Percentiles rank a stretch among this genome's conserved stretches.
These are phyloP conservation scores for Meliscaeva auricollis DNA, from an alignment of 2,888 invertebrate genomes.

Conservation along the genomic window DNA sequence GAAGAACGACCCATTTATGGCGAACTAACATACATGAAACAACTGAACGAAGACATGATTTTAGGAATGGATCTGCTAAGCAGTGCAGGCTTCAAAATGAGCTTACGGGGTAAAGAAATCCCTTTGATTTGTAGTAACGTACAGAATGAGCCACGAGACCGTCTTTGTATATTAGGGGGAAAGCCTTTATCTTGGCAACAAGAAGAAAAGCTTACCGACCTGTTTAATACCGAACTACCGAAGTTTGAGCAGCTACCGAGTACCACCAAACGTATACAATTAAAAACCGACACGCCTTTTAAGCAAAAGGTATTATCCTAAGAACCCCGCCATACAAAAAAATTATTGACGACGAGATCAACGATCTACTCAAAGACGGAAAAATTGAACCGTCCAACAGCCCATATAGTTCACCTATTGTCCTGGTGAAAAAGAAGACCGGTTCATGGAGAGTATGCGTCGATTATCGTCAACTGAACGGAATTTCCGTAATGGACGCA, in stretches of 20 bases:
- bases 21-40: no score
- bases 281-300: constrained; percentile 33
- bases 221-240: no score
- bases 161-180: no score
- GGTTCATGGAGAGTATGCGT: constrained; percentile 55
- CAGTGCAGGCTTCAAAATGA: no score
- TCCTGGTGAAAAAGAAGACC: constrained; percentile 47
- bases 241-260: no score
- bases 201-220: neutral
- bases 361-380: constrained; percentile 25
- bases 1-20: no score
- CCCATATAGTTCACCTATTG: constrained; percentile 60
- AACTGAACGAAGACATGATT: no score
- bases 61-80: no score
- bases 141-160: no score
- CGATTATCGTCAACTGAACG: constrained; percentile 4
- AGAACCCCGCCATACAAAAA: constrained; percentile 56
- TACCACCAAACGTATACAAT: no score
- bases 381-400: constrained; percentile 20
- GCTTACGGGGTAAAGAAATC: no score
- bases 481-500: neutral
- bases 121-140: no score
- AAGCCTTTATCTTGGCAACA: neutral
- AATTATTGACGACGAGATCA: constrained; percentile 41
- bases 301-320: constrained; percentile 58